Evolutionary conservation across 23 tunicate species (phyloP).

Genomic region (Aplidium turbinatum): DNA sequence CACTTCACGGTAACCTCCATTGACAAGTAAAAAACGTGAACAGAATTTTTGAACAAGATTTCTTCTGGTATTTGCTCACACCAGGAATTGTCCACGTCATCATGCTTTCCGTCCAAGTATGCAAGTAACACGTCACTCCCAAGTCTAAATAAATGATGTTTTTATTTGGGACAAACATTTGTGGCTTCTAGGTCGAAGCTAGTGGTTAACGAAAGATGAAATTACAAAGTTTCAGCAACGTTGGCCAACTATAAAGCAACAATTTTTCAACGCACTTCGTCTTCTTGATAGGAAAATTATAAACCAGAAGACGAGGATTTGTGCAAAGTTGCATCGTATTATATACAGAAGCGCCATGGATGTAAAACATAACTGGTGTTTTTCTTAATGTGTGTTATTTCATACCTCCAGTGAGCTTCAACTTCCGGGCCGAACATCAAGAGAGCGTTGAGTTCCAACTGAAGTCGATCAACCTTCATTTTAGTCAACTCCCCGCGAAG

Average conservation of each 20-base stretch:
- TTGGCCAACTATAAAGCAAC: too few species aligned
- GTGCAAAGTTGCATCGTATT: too few species aligned
- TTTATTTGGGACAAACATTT: too few species aligned
- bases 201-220: too few species aligned
- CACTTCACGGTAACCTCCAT: too few species aligned
- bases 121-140: slow-evolving; percentile 14
- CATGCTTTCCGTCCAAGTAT: slow-evolving; percentile 46
- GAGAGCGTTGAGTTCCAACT: slow-evolving; percentile 34
- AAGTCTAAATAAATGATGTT: too few species aligned
- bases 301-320: too few species aligned
- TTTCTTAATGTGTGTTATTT: background rate
- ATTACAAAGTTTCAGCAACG: too few species aligned
- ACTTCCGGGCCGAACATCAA: slow-evolving; percentile 34
- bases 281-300: too few species aligned
- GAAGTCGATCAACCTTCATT: slow-evolving; percentile 23
- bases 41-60: slow-evolving; percentile 39
- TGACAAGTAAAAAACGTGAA: slow-evolving; percentile 35
- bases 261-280: too few species aligned
- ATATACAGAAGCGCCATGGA: background rate
- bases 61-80: slow-evolving; percentile 48
- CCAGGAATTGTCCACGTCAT: slow-evolving; percentile 37
- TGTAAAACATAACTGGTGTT: background rate
- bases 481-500: background rate
- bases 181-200: too few species aligned
- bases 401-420: slow-evolving; percentile 32